These are phyloP conservation scores for Hipparchia semele DNA, from an alignment of 2,888 invertebrate genomes.

Conservation along the genomic window DNA sequence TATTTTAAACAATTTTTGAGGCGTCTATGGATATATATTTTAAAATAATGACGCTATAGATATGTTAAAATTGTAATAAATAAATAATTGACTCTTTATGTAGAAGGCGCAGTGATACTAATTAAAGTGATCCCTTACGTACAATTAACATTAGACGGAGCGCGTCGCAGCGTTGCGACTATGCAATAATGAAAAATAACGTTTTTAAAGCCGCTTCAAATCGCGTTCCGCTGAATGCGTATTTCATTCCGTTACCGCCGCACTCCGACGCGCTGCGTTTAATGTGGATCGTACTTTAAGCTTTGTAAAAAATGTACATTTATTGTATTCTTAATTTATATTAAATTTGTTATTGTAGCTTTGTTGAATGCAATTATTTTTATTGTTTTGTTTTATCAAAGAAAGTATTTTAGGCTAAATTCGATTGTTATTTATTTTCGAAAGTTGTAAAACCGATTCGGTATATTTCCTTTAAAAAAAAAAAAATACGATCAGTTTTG, in stretches of 20 bases:
- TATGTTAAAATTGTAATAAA: constrained; percentile 21
- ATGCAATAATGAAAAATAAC: too few relatives aligned
- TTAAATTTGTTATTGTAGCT: constrained; percentile 82
- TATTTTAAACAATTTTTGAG: constrained; percentile 38
- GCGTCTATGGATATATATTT: constrained; percentile 46
- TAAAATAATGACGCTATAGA: constrained; percentile 54
- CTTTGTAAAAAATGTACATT: constrained; percentile 81
- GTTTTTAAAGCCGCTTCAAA: too few relatives aligned
- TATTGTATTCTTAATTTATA: constrained; percentile 81
- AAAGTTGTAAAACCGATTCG: constrained; percentile 77
- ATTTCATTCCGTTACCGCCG: too few relatives aligned
- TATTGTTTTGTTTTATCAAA: constrained; percentile 82
- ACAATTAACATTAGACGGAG: too few relatives aligned
- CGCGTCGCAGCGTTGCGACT: too few relatives aligned
- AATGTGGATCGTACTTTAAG: constrained; percentile 44
- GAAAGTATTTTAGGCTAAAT: constrained; percentile 82
- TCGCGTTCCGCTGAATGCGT: too few relatives aligned
- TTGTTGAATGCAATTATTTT: constrained; percentile 83
- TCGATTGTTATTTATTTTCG: constrained; percentile 82
- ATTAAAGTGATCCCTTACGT: constrained; percentile 68
- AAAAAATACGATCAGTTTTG: constrained; percentile 58
- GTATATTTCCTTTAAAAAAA: constrained; percentile 56
- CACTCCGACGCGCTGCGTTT: too few relatives aligned
- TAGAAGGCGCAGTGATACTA: constrained; percentile 63
- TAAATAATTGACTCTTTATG: constrained; percentile 31